Evolutionary conservation across 2,113 vertebrate genomes (phyloP).

Genomic region (Apus apus): DNA sequence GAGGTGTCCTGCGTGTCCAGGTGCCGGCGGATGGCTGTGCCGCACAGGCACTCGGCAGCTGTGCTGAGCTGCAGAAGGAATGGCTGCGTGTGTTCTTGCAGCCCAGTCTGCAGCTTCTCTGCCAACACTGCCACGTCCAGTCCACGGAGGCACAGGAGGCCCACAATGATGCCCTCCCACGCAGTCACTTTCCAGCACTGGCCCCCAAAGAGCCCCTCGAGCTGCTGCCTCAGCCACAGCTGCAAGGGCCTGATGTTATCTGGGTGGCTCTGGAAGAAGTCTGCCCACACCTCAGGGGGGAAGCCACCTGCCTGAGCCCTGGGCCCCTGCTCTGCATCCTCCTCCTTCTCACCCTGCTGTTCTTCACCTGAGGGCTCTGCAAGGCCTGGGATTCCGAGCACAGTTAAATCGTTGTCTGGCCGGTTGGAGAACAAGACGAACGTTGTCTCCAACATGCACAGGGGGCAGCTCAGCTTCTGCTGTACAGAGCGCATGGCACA

Average conservation of each 20-base stretch:
- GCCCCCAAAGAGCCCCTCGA: too few relatives aligned
- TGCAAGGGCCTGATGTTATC: too few relatives aligned
- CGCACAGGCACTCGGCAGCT: rapidly evolving
- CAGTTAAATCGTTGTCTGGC: rapidly evolving
- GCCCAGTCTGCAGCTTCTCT: too few relatives aligned
- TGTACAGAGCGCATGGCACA: background rate
- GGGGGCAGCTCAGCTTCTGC: background rate
- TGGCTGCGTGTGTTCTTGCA: rapidly evolving
- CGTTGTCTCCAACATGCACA: rapidly evolving
- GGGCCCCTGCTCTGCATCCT: background rate
- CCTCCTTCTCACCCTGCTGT: too few relatives aligned
- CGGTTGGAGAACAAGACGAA: background rate
- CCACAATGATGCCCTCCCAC: too few relatives aligned
- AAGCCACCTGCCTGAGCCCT: background rate
- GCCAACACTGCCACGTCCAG: too few relatives aligned
- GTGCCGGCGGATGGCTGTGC: background rate
- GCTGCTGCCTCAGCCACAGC: too few relatives aligned
- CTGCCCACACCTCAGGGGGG: too few relatives aligned
- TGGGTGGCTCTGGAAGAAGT: too few relatives aligned
- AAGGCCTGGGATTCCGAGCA: background rate
- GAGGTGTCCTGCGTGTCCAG: background rate
- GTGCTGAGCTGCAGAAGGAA: background rate
- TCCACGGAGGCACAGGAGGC: too few relatives aligned
- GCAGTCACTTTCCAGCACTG: too few relatives aligned
- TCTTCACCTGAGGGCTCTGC: background rate